These are phyloP conservation scores for Platysternon megacephalum DNA, from an alignment of 2,113 vertebrate genomes.

Conservation along the genomic window DNA sequence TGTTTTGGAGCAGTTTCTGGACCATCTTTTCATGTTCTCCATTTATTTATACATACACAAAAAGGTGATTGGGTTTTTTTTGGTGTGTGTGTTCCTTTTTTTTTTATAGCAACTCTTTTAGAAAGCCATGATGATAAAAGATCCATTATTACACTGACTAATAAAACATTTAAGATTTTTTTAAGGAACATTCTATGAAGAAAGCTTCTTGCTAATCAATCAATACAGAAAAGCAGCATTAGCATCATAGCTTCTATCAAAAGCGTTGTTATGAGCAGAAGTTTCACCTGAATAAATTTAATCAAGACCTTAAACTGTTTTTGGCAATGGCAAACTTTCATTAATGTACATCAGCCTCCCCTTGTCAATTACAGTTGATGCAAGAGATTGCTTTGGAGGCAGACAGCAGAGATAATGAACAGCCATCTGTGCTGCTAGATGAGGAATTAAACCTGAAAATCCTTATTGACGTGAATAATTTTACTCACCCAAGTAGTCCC, in stretches of 20 bases:
- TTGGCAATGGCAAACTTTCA: not conserved
- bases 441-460: not conserved
- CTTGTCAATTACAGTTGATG: constrained; percentile 6
- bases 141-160: not conserved
- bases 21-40: not conserved
- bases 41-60: not conserved
- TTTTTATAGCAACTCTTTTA: not conserved
- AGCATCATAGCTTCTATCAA: not conserved
- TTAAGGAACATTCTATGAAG: not conserved
- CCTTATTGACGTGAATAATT: not conserved
- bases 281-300: constrained; percentile 23
- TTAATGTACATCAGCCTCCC: not conserved
- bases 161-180: not conserved
- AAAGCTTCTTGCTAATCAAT: not conserved
- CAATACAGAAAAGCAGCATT: not conserved
- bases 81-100: not conserved
- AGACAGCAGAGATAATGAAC: not conserved
- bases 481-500: not conserved
- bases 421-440: constrained; percentile 17
- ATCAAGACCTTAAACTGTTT: not conserved
- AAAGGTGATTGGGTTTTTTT: not conserved
- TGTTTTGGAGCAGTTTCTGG: not conserved
- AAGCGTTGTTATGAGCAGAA: not conserved
- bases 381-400: not conserved
- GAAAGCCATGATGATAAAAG: not conserved